A percentile compares a stretch with the other conserved stretches of the same genome.
Evolutionary conservation across 37 sponge, comb jelly and placozoan species (phyloP).

Genomic region (Ephydatia muelleri): DNA sequence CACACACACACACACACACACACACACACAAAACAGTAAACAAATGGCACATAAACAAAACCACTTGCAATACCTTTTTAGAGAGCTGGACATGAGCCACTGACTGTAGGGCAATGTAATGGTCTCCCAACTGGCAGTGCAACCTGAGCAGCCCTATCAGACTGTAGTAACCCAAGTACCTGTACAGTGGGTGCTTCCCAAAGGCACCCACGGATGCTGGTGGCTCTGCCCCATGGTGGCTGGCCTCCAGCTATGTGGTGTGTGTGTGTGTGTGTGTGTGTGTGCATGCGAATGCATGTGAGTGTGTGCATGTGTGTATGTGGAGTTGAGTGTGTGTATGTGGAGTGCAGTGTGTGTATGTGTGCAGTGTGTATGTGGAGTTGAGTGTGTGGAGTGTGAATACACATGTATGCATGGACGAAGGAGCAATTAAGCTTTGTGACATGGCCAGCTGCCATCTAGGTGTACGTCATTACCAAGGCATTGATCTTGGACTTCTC

Average conservation of each 20-base stretch:
- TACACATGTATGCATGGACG: too few species aligned
- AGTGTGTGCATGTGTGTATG: too few species aligned
- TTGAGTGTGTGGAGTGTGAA: too few species aligned
- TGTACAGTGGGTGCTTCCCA: slow-evolving; percentile 89
- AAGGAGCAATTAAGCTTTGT: too few species aligned
- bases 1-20: too few species aligned
- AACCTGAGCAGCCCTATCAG: slow-evolving; percentile 89
- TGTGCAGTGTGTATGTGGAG: too few species aligned
- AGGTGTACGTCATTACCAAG: slow-evolving; percentile 63
- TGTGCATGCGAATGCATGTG: too few species aligned
- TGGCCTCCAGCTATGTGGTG: slow-evolving; percentile 57
- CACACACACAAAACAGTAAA: not conserved
- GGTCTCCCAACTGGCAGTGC: slow-evolving; percentile 95
- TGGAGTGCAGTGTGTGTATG: too few species aligned
- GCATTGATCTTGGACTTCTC: slow-evolving; percentile 92
- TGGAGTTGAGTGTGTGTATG: too few species aligned
- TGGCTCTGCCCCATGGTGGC: slow-evolving; percentile 68
- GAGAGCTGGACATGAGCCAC: slow-evolving; percentile 86
- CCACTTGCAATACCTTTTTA: slow-evolving; percentile 61
- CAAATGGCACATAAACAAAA: too few species aligned
- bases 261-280: too few species aligned
- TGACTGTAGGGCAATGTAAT: slow-evolving; percentile 80
- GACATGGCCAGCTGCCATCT: not conserved
- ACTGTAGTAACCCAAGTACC: slow-evolving; percentile 94
- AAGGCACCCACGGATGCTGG: slow-evolving; percentile 74